Evolutionary conservation across 2,113 vertebrate species (phyloP).

Genomic region (Anoura caudifer): DNA sequence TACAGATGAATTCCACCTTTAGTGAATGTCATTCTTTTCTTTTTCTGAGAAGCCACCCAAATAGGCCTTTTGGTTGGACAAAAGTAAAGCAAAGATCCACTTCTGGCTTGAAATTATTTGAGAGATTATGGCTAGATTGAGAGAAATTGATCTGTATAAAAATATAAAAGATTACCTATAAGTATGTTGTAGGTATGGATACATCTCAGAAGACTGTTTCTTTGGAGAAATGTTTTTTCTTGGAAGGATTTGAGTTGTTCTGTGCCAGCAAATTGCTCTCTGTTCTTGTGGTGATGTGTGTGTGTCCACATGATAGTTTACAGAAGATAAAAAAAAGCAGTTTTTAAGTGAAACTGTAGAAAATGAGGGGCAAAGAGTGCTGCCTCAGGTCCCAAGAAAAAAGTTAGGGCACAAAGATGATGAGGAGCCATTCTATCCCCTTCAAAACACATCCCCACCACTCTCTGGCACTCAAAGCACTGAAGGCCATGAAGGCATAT

Average conservation of each 20-base stretch:
- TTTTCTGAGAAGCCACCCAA: slow-evolving; percentile 19
- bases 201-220: not conserved
- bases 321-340: not conserved
- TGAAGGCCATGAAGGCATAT: not conserved
- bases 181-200: not conserved
- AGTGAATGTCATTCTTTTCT: not conserved
- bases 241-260: not conserved
- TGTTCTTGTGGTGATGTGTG: not conserved
- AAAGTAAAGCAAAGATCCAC: slow-evolving; percentile 15
- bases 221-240: not conserved
- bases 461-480: not conserved
- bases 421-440: not conserved
- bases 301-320: not conserved
- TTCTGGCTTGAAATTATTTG: slow-evolving; percentile 2
- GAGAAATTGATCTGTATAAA: not conserved
- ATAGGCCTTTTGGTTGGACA: not conserved
- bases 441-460: not conserved
- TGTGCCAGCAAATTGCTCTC: not conserved
- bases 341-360: not conserved
- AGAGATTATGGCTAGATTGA: not conserved
- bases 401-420: not conserved
- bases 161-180: not conserved
- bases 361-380: not conserved
- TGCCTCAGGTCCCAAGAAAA: not conserved
- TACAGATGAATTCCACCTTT: slow-evolving; percentile 13